phyloP scores from a whole-genome alignment of 2,888 invertebrate genomes.

The Cristatella mucedo region DNA sequence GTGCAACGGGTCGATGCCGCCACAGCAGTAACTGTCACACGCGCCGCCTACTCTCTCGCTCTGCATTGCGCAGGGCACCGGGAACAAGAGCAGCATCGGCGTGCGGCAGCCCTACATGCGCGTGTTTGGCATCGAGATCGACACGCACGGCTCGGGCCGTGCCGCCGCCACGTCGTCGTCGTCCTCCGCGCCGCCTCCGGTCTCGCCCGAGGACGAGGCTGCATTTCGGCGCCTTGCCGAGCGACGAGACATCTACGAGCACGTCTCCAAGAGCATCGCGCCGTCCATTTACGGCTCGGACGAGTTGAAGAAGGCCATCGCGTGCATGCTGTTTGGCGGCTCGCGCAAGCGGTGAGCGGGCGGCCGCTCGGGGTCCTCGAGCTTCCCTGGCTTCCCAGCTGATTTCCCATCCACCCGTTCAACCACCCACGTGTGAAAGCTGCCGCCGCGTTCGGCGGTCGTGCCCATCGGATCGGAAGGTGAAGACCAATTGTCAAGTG shows the following conservation, averaged over 20 bases:
- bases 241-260: conserved; percentile 69
- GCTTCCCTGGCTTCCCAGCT: no score
- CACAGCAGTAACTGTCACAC: no score
- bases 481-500: no score
- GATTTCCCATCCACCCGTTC: no score
- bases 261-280: conserved; percentile 73
- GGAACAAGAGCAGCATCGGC: conserved; percentile 55
- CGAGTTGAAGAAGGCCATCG: conserved; percentile 93
- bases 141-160: conserved; percentile 44
- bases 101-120: conserved; percentile 85
- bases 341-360: conserved; percentile 42
- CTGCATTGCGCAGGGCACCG: no score
- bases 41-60: no score
- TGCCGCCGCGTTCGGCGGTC: no score
- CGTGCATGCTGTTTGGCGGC: conserved; percentile 84
- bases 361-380: no score
- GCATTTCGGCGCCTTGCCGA: conserved; percentile 67
- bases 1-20: no score
- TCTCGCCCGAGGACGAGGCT: conserved; percentile 55
- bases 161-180: conserved; percentile 18
- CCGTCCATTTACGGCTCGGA: conserved; percentile 85
- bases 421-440: no score
- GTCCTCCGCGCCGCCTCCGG: conserved; percentile 40
- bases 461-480: no score
- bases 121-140: conserved; percentile 76